A percentile compares a stretch with the other conserved stretches of the same genome.
Evolutionary conservation across 2,797 vertebrate species (phyloP).

Genomic region (Poeciliopsis turneri): DNA sequence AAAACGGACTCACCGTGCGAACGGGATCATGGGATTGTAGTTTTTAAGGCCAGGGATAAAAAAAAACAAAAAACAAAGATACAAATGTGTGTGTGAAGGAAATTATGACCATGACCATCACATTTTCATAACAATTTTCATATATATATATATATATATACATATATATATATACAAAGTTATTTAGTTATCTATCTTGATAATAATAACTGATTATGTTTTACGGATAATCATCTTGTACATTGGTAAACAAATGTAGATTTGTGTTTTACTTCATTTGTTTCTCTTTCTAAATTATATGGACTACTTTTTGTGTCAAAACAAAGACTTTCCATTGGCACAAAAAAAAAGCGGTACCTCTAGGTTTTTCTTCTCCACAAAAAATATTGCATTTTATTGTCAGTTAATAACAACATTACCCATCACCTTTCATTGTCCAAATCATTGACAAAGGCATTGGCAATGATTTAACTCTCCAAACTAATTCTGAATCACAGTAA

Average conservation of each 20-base stretch:
- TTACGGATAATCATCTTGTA: neutral
- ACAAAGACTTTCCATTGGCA: too few species aligned
- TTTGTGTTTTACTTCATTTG: too few species aligned
- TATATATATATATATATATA: too few species aligned
- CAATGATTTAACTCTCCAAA: neutral
- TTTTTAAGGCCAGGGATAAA: slow-evolving; percentile 14
- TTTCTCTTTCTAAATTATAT: too few species aligned
- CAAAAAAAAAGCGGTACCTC: neutral
- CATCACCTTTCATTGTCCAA: neutral
- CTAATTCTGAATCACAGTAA: neutral
- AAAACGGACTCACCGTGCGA: neutral
- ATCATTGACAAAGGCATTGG: neutral
- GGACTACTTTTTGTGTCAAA: too few species aligned
- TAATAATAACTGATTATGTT: neutral
- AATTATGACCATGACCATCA: too few species aligned
- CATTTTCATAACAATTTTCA: too few species aligned
- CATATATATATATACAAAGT: too few species aligned
- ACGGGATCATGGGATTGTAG: slow-evolving; percentile 80
- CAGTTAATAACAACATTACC: neutral
- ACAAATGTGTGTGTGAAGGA: too few species aligned
- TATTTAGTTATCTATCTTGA: neutral
- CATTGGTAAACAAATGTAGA: neutral
- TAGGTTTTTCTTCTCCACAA: neutral
- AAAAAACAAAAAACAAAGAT: too few species aligned
- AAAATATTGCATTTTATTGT: neutral